Evolutionary conservation across 37 sponge, comb jelly and placozoan species (phyloP), one percentile per base, ranked within the genome.

Genomic region (Spongia lamella): DNA sequence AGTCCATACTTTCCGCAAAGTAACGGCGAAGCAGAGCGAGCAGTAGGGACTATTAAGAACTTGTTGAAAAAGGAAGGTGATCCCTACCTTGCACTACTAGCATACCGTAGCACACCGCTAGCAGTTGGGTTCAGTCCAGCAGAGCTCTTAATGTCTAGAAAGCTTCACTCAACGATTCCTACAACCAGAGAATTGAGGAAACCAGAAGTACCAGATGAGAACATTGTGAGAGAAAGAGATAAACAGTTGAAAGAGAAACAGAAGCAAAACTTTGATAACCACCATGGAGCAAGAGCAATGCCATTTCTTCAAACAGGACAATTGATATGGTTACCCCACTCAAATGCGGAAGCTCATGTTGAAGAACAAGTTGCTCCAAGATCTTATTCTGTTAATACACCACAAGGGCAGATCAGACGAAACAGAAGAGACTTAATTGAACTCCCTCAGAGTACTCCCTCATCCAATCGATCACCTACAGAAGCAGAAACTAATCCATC

Each of bases 11-110:
- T 67, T 59, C 79, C 79, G 16, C 79, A 78, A 26, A 26, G 58
- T 1, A 66, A 79, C 38, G 79, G 79, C 9, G 79, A 79, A 68
- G 79, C 79, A n/a, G 65, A 55, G 72, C 13, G 68, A 38, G 68
- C 68, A 17, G 39, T 35, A 0, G 34, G 74, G n/a, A 73, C 58
- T 11, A 35, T 55, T 25, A 73, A 68, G 67, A 33, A 22, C 13
- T n/a, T 72, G 56, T 29, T 53, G 57, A 54, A 29, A 57, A 72
- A 72, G 73, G 20, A 52, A 15, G 56, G 55, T 31, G 56, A 72
- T 72, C 56, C 73, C 24, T 13, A 34, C 3, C 59, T 56, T 33
- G 57, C 57, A 1, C 59, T 73, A 38, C n/a, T 73, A 38, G 38
- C 35, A 1, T 73, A 73, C 43, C 57, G 38, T 17, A n/a, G 60